Base-by-base conservation (phyloP, 1,140 invertebrate genomes). In the Mizuhopecten yessoensis region DNA sequence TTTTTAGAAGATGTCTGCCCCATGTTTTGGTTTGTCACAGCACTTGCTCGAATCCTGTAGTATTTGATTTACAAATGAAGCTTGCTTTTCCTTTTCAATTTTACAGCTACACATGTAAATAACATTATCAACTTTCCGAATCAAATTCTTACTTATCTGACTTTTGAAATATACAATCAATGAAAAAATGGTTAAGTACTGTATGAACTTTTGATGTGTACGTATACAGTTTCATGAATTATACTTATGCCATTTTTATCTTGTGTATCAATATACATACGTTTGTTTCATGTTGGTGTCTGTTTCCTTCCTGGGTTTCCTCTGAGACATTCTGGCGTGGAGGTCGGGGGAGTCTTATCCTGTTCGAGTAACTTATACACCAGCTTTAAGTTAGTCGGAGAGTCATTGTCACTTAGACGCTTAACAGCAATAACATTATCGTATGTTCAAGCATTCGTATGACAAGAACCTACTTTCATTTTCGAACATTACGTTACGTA, bases 1-100 rank as follows among this genome's bases (percentile, higher is more conserved):
- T 57, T 88, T 86, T 86, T 86, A 39, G 75, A 45, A 20, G 57
- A 75, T 75, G 57, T n/a, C n/a, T n/a, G n/a, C n/a, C 57, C 57
- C 57, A 75, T 75, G 23, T 7, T 75, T 29, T 29, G 57, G 5
- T 0, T 75, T 75, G 57, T 0, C 5, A 13, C 57, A 75, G 23
- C 29, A 13, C 17, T 75, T 29, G 5, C 57, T 75, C 29, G 23
- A 75, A 29, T 75, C n/a, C 57, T 75, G 15, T 29, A 75, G 23
- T n/a, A 75, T 75, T 75, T 29, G 17, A 75, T 45, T 15, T 15
- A 75, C n/a, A 75, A n/a, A 75, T 75, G 17, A 29, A 29, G 9
- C 57, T 75, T 29, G 23, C 11, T n/a, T 75, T 29, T n/a, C 11
- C 0, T 5, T 29, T 75, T 0, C n/a, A 75, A 17, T 29, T 75